Base-by-base conservation (phyloP, 1,140 invertebrate genomes). In the Cotesia chilonis region DNA sequence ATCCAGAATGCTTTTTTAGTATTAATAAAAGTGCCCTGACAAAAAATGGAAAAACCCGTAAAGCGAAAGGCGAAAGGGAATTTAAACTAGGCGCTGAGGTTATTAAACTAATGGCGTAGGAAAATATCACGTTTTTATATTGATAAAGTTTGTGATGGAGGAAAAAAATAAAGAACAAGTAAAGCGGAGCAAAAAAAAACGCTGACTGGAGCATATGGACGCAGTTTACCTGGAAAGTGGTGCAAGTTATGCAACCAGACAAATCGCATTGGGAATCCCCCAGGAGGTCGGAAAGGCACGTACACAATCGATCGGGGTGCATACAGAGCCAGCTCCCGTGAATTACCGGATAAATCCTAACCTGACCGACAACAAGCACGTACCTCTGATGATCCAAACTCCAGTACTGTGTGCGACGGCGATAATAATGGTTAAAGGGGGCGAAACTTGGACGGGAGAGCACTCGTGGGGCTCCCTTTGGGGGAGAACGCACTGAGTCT, bases 341-440 rank as follows among this genome's bases (percentile, higher is more conserved):
- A 64, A 64, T 64, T 64, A 64, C 61, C 7, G 61, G 37, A 64
- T 64, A 64, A 64, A 64, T 64, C 61, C 61, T 64, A 64, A 64
- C 61, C 61, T 64, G 9, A 64, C 37, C 35, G n/a, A 64, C 38
- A 28, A 5, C 37, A 17, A 17, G 35, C 61, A 64, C 61, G 61
- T 64, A 64, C 36, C 7, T 47, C 4, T 47, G 41, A 47, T 47
- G 41, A 47, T 47, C 41, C 6, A 47, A 38, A 38, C 35, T n/a
- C 10, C 4, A 12, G 7, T 64, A 28, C 2, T 28, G 28, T 28
- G 14, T 64, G 37, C 61, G 17, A 37, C 12, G 17, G 12, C 12
- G n/a, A 64, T 38, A 38, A 64, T 64, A 64, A 64, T 64, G 17
- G 6, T 47, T 47, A 9, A 9, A 28, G 54, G 54, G 54, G 54